Evolutionary conservation across 2,113 vertebrate species (phyloP).

Genomic region (Pseudopipra pipra): DNA sequence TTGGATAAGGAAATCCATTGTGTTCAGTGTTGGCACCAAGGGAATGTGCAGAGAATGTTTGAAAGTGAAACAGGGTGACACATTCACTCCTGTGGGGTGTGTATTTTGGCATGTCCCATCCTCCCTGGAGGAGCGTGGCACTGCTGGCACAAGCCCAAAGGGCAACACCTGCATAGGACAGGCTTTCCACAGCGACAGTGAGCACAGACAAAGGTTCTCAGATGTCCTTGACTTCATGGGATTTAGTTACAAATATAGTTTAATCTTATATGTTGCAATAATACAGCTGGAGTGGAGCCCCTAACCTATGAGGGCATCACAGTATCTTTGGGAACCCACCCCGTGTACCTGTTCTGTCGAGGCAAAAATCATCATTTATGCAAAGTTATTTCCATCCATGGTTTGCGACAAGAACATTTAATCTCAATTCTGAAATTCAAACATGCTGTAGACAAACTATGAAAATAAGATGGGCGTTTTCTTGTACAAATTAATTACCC

Average conservation of each 20-base stretch:
- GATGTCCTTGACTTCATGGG: not conserved
- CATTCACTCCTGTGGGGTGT: not conserved
- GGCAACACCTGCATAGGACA: not conserved
- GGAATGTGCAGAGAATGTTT: not conserved
- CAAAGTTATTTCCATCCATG: not conserved
- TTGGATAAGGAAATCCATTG: not conserved
- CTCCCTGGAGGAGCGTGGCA: not conserved
- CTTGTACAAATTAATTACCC: not conserved
- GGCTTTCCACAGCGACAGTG: not conserved
- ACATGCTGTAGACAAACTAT: not conserved
- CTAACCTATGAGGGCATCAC: not conserved
- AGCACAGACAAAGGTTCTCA: not conserved
- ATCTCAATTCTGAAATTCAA: not conserved
- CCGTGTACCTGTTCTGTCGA: fast-evolving
- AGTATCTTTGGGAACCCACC: not conserved
- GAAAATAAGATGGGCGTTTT: not conserved
- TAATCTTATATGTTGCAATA: not conserved
- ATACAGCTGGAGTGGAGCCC: not conserved
- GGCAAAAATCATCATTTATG: not conserved
- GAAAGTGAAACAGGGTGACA: not conserved
- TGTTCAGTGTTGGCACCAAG: not conserved
- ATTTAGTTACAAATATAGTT: not conserved
- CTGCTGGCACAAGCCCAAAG: not conserved
- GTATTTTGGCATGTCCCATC: not conserved
- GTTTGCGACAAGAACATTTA: not conserved